phyloP scores from a whole-genome alignment of 92 coral and sea anemone genomes.

The Siderastrea radians region DNA sequence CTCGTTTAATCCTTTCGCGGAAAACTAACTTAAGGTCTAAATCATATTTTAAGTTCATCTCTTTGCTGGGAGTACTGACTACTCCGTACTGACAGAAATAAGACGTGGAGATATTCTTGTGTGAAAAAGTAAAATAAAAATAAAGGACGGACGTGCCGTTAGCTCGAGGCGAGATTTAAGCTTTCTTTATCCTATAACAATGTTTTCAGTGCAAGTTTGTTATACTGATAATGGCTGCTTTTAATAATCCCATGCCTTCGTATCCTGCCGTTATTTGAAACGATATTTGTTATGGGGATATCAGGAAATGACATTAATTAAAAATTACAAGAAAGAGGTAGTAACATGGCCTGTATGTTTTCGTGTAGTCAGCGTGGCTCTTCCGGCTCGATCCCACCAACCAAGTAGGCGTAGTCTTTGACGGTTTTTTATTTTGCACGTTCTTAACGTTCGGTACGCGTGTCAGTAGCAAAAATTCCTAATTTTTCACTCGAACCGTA shows the following conservation, averaged over 20 bases:
- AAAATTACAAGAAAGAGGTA: conserved; percentile 25
- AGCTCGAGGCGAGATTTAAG: conserved; percentile 27
- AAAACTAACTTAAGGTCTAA: neutral
- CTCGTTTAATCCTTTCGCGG: neutral
- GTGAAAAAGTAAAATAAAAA: neutral
- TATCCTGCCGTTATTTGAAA: conserved; percentile 45
- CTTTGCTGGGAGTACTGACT: neutral
- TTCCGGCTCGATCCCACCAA: neutral
- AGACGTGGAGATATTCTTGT: conserved; percentile 6
- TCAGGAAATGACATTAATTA: conserved; percentile 54
- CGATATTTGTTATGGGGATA: conserved; percentile 44
- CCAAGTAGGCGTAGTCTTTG: neutral
- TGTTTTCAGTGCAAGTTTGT: conserved; percentile 33
- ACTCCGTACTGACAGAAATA: neutral
- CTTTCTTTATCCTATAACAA: conserved; percentile 21
- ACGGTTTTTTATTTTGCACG: neutral
- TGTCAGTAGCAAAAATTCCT: neutral
- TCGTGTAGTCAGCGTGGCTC: neutral
- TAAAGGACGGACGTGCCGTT: neutral
- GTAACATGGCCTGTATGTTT: conserved; percentile 1
- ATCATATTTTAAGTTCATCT: neutral
- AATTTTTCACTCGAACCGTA: neutral
- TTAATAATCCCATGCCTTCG: conserved; percentile 38
- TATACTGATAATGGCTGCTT: conserved; percentile 48
- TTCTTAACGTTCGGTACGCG: no score